Conservation (phyloP, 2,797 vertebrate genomes). For the Leontopithecus rosalia region DNA sequence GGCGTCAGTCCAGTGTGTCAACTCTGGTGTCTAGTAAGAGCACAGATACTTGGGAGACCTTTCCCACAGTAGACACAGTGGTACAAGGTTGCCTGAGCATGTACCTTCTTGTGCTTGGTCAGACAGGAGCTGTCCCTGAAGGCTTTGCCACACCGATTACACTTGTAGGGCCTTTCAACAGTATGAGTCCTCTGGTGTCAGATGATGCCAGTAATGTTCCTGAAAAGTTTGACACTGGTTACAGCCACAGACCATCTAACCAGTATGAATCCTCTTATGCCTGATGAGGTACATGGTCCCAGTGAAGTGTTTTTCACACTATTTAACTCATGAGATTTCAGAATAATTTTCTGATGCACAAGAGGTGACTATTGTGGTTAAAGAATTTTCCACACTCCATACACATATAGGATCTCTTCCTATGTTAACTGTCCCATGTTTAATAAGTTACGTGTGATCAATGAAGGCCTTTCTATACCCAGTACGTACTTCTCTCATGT, state of each 20-base stretch:
- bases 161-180: background rate
- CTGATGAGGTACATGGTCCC: background rate
- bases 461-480: background rate
- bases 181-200: background rate
- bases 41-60: background rate
- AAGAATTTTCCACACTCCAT: background rate
- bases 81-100: background rate
- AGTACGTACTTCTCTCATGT: background rate
- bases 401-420: background rate
- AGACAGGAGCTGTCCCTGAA: background rate
- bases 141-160: background rate
- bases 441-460: background rate
- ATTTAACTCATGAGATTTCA: background rate
- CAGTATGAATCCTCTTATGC: background rate
- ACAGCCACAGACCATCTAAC: background rate
- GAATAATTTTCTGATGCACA: background rate
- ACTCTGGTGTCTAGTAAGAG: background rate
- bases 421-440: background rate
- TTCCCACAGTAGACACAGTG: background rate
- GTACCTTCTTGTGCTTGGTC: background rate
- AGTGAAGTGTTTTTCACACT: background rate
- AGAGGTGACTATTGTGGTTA: background rate
- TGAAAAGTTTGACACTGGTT: background rate
- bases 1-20: background rate
- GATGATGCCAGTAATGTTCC: background rate